A percentile compares a stretch with the other conserved stretches of the same genome.
These are phyloP conservation scores for Tiliacea aurago DNA, from an alignment of 2,888 invertebrate species.

Conservation along the genomic window DNA sequence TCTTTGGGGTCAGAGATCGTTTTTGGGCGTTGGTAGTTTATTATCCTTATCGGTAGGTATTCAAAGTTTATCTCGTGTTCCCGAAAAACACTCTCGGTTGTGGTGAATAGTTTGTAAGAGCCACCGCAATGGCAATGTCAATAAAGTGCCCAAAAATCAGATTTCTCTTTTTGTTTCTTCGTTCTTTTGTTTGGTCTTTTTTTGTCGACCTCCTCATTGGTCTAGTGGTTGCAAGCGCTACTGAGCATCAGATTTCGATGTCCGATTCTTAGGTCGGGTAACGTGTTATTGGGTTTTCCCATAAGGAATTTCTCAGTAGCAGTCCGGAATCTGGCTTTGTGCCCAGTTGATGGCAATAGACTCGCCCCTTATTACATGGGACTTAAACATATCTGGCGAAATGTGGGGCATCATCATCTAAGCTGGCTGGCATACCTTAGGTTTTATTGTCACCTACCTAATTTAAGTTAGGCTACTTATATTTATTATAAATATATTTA, in stretches of 20 bases:
- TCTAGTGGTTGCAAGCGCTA: background rate
- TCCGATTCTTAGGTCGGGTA: background rate
- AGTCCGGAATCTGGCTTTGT: background rate
- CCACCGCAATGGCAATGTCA: background rate
- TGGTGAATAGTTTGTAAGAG: background rate
- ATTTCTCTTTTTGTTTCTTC: background rate
- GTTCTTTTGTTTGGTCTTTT: background rate
- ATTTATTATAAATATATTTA: too few species aligned
- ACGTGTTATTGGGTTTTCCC: background rate
- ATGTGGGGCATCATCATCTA: too few species aligned
- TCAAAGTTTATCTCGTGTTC: background rate
- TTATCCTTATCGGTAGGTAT: slow-evolving; percentile 10
- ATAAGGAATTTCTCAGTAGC: background rate
- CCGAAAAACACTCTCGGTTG: background rate
- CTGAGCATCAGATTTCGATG: background rate
- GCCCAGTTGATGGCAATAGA: background rate
- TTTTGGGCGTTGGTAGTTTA: slow-evolving; percentile 6
- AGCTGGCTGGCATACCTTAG: too few species aligned
- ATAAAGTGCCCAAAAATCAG: background rate
- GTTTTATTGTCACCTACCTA: too few species aligned
- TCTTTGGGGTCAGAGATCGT: slow-evolving; percentile 9
- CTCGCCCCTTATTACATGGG: background rate
- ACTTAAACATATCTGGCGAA: background rate
- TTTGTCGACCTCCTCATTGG: background rate
- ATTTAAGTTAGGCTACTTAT: too few species aligned